Evolutionary conservation across 2,888 invertebrate species (phyloP), one percentile per base, ranked within the genome.

Genomic region (Choristoneura rosaceana): DNA sequence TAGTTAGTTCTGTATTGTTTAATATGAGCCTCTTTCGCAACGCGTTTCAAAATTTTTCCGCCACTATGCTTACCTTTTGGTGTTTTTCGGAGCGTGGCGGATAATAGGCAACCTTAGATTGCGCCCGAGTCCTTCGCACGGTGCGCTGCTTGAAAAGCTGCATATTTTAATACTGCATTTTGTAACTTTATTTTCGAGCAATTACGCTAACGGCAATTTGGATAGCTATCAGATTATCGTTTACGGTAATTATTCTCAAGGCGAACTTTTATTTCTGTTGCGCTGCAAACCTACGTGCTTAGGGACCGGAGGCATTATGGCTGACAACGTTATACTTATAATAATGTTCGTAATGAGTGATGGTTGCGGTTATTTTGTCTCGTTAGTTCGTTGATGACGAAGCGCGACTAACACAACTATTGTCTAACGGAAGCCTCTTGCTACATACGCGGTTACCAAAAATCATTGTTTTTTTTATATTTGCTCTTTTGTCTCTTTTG

Each of bases 41-140:
- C 80, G 78, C 78, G 87, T 94, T 94, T 90, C 92, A 92, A 93
- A 93, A 93, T 89, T 92, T 90, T 91, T 90, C 92, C 92, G 90
- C 90, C 85, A 88, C 87, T 89, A 87, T 89, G 89, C 77, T 89
- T 92, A 89, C 92, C 90, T 92, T 93, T 93, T 89, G 88, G 85
- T 93, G 93, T 76, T 93, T 93, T 94, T 94, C 93, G 94, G 94
- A 94, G 94, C 94, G 94, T 94, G 89, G 92, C 94, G 91, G 86
- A 88, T 91, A 91, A 92, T 91, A 91, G 91, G 90, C 91, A 92
- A 91, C 93, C 93, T 92, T 92, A 91, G 89, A 90, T 90, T 90
- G 90, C 91, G 88, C 89, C 87, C 86, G 86, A 90, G 93, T 94
- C 94, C 93, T 93, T 94, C 92, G 90, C 80, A 82, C 81, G 69